phyloP scores from a whole-genome alignment of 2,113 vertebrate genomes.

The Parotia lawesii region DNA sequence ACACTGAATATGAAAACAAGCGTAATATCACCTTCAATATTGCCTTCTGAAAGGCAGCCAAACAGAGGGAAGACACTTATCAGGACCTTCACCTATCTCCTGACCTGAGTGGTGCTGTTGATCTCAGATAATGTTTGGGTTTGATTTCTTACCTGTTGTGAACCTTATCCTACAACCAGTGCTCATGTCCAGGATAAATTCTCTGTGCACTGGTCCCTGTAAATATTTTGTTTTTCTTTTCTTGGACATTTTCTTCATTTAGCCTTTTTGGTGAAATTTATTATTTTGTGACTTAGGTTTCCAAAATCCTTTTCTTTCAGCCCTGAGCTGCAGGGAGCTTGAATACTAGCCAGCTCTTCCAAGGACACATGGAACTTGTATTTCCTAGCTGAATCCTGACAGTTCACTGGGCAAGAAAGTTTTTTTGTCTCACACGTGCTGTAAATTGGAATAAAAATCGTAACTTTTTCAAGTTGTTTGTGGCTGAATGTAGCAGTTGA shows the following conservation, averaged over 20 bases:
- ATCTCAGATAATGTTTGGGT: neutral
- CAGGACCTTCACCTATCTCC: neutral
- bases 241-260: neutral
- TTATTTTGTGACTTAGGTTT: neutral
- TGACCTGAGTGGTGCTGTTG: neutral
- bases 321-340: neutral
- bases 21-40: neutral
- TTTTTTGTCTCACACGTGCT: neutral
- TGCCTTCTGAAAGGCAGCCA: neutral
- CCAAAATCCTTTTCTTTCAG: neutral
- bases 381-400: neutral
- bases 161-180: neutral
- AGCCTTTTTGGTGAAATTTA: neutral
- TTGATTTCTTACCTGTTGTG: neutral
- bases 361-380: neutral
- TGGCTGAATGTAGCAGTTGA: neutral
- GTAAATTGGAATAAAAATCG: constrained; percentile 2
- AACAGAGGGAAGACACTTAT: neutral
- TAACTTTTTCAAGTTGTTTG: neutral
- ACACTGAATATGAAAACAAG: neutral
- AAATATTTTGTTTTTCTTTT: neutral
- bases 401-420: neutral
- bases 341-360: neutral
- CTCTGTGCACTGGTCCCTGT: neutral
- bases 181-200: neutral